Conservation (phyloP, 2,113 vertebrate species). For the Menura novaehollandiae region DNA sequence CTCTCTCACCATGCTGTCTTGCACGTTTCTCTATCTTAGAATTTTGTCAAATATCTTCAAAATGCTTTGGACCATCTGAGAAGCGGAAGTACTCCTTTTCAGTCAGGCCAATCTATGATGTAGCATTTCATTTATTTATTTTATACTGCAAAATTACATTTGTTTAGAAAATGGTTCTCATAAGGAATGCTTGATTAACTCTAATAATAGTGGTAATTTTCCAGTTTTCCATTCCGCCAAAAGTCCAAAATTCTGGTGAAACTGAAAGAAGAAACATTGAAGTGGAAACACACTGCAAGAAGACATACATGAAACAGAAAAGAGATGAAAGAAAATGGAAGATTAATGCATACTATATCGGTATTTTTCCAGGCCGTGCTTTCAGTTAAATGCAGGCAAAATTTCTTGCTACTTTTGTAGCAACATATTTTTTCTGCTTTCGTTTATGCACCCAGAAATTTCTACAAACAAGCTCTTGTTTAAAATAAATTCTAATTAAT, state of each 20-base stretch:
- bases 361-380: not conserved
- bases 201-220: not conserved
- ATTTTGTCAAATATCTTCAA: not conserved
- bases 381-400: not conserved
- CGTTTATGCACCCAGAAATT: not conserved
- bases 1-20: fast-evolving
- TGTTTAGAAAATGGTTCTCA: not conserved
- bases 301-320: not conserved
- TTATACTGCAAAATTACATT: not conserved
- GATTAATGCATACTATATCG: not conserved
- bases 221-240: not conserved
- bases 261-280: not conserved
- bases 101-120: not conserved
- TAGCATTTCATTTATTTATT: not conserved
- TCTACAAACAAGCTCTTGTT: not conserved
- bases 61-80: not conserved
- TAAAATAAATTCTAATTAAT: not conserved
- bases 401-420: not conserved
- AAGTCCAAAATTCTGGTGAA: not conserved
- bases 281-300: not conserved
- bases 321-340: not conserved
- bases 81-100: not conserved
- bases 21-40: not conserved
- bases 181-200: not conserved
- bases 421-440: not conserved